Percentiles rank a stretch among this genome's conserved stretches.
Conservation (phyloP, 2,113 vertebrate genomes). For the Indicator maculatus region DNA sequence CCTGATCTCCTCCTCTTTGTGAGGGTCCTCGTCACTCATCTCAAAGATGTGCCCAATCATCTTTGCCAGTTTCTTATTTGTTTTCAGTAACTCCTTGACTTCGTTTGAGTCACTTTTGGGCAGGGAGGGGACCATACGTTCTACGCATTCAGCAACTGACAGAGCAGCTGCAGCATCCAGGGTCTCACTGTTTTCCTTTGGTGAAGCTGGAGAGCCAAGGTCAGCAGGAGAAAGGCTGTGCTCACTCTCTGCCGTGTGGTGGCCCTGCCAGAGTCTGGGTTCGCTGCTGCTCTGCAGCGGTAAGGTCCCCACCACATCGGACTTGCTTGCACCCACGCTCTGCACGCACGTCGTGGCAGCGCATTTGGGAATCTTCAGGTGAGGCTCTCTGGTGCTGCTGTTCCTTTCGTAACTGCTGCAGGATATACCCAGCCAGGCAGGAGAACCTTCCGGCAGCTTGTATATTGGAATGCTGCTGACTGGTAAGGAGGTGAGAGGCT, state of each 20-base stretch:
- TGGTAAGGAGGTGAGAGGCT: slow-evolving; percentile 93
- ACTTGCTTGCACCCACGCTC: slow-evolving; percentile 77
- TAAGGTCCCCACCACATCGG: slow-evolving; percentile 77
- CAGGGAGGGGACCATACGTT: slow-evolving; percentile 88
- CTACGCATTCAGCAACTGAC: slow-evolving; percentile 93
- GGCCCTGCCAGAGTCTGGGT: slow-evolving; percentile 86
- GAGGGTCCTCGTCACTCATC: slow-evolving; percentile 90
- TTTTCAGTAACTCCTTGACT: slow-evolving; percentile 90
- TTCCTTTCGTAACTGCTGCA: slow-evolving; percentile 79
- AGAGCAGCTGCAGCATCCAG: slow-evolving; percentile 89
- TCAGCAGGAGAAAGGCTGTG: slow-evolving; percentile 91
- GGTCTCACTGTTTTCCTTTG: slow-evolving; percentile 88
- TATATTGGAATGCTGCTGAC: slow-evolving; percentile 99
- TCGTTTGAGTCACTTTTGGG: slow-evolving; percentile 84
- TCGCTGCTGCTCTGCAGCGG: slow-evolving; percentile 82
- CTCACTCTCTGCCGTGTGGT: slow-evolving; percentile 89
- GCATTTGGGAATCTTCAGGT: slow-evolving; percentile 87
- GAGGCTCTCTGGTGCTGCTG: slow-evolving; percentile 81
- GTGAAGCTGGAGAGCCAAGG: slow-evolving; percentile 91
- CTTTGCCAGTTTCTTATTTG: slow-evolving; percentile 95
- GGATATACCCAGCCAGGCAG: slow-evolving; percentile 81
- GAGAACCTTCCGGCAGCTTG: slow-evolving; percentile 91
- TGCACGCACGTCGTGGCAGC: slow-evolving; percentile 83
- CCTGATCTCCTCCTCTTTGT: slow-evolving; percentile 92
- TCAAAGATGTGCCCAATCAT: slow-evolving; percentile 99